Conservation (phyloP, 2,888 invertebrate genomes). For the Microctonus brassicae region DNA sequence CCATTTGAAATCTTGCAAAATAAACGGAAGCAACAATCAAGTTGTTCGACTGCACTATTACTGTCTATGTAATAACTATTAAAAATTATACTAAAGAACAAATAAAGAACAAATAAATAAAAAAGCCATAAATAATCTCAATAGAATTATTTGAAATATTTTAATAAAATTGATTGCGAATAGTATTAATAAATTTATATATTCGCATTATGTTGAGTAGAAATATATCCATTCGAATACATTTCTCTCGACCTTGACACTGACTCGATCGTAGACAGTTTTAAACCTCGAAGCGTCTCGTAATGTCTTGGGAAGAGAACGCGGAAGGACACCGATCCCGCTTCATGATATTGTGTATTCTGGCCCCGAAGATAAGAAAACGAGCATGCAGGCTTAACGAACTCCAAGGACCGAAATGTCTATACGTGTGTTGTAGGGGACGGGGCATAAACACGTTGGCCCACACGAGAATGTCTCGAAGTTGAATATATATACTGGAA, state of each 20-base stretch:
- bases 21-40: slow-evolving; percentile 10
- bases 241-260: slow-evolving; percentile 29
- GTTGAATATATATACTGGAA: neutral
- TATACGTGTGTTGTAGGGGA: slow-evolving; percentile 8
- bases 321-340: slow-evolving; percentile 26
- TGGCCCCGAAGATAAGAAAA: slow-evolving; percentile 21
- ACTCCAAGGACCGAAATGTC: slow-evolving; percentile 5
- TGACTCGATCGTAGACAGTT: slow-evolving; percentile 7
- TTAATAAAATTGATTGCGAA: no score
- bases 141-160: no score
- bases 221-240: neutral
- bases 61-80: neutral
- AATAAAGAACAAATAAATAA: neutral
- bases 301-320: slow-evolving; percentile 19
- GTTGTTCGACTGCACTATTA: neutral
- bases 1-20: neutral
- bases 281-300: slow-evolving; percentile 21
- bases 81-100: neutral
- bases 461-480: neutral
- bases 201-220: neutral
- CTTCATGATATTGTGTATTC: slow-evolving; percentile 16
- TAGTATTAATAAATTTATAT: no score
- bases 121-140: neutral
- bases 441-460: neutral
- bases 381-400: slow-evolving; percentile 26